Evolutionary conservation across 2,888 invertebrate species (phyloP).

Genomic region (Xanthia togata): DNA sequence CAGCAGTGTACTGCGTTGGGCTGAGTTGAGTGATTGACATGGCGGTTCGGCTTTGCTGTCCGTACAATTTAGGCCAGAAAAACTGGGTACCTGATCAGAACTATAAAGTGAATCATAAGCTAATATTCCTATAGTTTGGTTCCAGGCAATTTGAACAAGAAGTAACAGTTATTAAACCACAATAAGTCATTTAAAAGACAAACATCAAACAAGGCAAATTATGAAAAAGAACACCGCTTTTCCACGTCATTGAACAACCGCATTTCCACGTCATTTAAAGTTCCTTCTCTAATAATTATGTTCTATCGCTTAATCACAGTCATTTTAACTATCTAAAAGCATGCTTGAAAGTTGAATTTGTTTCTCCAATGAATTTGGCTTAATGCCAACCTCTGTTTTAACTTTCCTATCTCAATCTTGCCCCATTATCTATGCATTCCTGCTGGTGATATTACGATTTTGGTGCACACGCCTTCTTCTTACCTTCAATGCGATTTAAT

Average conservation of each 20-base stretch:
- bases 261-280: conserved; percentile 9
- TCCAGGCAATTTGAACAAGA: neutral
- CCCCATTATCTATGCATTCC: conserved; percentile 12
- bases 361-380: conserved; percentile 38
- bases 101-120: conserved; percentile 1
- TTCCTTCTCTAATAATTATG: conserved; percentile 13
- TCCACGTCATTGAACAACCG: conserved; percentile 17
- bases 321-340: neutral
- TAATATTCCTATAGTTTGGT: neutral
- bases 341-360: conserved; percentile 28
- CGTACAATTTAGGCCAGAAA: neutral
- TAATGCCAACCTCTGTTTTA: conserved; percentile 22
- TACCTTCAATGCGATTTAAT: neutral
- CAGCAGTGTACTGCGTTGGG: neutral
- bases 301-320: conserved; percentile 20
- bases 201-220: neutral
- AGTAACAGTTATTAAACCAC: conserved; percentile 18
- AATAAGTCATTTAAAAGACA: conserved; percentile 3
- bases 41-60: neutral
- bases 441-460: neutral
- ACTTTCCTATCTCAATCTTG: conserved; percentile 21
- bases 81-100: neutral
- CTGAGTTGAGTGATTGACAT: neutral
- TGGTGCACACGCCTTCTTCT: neutral
- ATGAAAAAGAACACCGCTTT: neutral